Base-by-base conservation (phyloP, 2,888 invertebrate genomes). In the Cantharis nigra region DNA sequence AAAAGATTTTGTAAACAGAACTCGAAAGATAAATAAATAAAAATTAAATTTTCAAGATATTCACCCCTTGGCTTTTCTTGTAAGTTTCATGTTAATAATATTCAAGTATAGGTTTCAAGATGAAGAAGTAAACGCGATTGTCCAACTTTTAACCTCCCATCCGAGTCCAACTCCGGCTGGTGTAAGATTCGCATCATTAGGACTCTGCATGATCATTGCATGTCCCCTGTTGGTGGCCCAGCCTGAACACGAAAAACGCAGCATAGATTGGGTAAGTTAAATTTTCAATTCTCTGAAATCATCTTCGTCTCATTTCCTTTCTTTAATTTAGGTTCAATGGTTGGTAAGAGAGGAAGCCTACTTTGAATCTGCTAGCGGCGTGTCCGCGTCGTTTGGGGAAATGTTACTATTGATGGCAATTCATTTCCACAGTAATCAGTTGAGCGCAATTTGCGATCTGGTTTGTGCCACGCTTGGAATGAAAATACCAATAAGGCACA, bases 401-500 rank as follows among this genome's bases (percentile, higher is more conserved):
- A 97, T 98, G 96, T 89, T 99, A 72, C 92, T 98, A 0, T 89
- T 99, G 78, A 96, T 98, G 91, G 98, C 98, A 0, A 98, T 98
- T 81, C 98, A 98, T 88, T 98, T 98, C 87, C 98, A 98, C 87
- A 96, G 97, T 82, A 97, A 97, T 86, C 98, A 98, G 88, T 91
- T 97, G 79, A 93, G 94, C 72, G 97, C 98, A 7, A 97, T 99
- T 73, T 95, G 96, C 74, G 98, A 98, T 85, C 90, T 98, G 63
- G 97, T 98, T 0, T 97, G 97, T 85, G 94, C 97, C 3, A 98
- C 97, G 1, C 90, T 99, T 3, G 97, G 98, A 26, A 98, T 99
- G 97, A 97, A 98, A 86, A 95, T 97, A 78, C 94, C 95, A 0
- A 95, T 95, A 67, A 90, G 97, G 30, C 94, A 96, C 11, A 97